Percentiles rank a stretch among this genome's conserved stretches.
phyloP scores from a whole-genome alignment of 2,888 invertebrate species.

The Anoplius nigerrimus region DNA sequence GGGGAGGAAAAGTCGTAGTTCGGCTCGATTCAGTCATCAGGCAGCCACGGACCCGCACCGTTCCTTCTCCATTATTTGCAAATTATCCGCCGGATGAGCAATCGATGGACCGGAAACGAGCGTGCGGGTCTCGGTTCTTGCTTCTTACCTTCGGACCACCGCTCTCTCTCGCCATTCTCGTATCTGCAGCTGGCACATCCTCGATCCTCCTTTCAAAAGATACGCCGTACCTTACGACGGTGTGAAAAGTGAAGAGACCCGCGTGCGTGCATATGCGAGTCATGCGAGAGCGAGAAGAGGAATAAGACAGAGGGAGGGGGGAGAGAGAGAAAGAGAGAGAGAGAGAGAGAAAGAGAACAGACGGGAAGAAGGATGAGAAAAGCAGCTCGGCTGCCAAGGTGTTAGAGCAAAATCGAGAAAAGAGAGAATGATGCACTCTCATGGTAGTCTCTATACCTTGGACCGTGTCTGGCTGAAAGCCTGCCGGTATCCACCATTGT shows the following conservation, averaged over 20 bases:
- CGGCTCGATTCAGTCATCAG: no score
- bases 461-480: no score
- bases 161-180: no score
- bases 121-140: constrained; percentile 3
- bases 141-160: background rate
- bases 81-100: background rate
- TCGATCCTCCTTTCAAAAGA: constrained; percentile 7
- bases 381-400: background rate
- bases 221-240: background rate
- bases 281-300: background rate
- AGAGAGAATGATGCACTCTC: constrained; percentile 1
- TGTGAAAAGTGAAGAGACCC: background rate
- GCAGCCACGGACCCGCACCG: no score
- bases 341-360: background rate
- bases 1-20: no score
- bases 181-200: background rate
- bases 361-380: constrained; percentile 6
- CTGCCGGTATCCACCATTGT: no score
- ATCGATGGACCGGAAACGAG: background rate
- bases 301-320: background rate
- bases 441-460: no score
- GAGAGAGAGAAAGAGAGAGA: constrained; percentile 7
- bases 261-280: background rate
- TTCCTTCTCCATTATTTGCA: constrained; percentile 3
- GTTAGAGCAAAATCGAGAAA: background rate